Percentiles rank a stretch among this genome's conserved stretches.
Evolutionary conservation across 2,797 vertebrate species (phyloP).

Genomic region (Pangasius larnaudii): DNA sequence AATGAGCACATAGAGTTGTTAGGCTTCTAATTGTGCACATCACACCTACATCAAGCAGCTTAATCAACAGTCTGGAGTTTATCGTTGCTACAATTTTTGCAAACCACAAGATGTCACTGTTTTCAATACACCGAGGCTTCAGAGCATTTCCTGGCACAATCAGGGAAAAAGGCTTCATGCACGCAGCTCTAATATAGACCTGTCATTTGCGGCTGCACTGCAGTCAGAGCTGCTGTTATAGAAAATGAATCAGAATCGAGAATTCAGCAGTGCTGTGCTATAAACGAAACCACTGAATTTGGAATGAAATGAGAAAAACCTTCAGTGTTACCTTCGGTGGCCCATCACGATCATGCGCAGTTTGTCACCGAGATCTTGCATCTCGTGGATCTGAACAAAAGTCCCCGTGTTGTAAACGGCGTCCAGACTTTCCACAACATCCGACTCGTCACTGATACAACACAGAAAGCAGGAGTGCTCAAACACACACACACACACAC

Average conservation of each 20-base stretch:
- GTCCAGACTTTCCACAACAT: conserved; percentile 89
- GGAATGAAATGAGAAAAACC: not conserved
- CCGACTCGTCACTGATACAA: conserved; percentile 85
- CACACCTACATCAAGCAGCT: not conserved
- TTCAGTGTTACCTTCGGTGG: conserved; percentile 84
- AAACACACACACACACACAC: conserved; percentile 2
- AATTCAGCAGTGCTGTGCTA: not conserved
- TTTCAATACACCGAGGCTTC: not conserved
- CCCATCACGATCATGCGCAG: conserved; percentile 98
- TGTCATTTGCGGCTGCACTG: not conserved
- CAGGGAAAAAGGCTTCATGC: not conserved
- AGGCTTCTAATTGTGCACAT: not conserved
- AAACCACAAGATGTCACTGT: not conserved
- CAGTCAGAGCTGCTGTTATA: not conserved
- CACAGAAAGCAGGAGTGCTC: conserved; percentile 29
- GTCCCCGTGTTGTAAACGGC: conserved; percentile 90
- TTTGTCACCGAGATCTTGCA: conserved; percentile 98
- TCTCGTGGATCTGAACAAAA: conserved; percentile 98
- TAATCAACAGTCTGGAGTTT: not conserved
- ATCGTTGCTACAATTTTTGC: no score
- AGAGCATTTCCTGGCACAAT: not conserved
- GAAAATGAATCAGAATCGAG: not conserved
- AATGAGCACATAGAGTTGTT: not conserved
- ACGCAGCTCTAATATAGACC: not conserved
- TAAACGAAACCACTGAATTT: not conserved